These are phyloP conservation scores for Mustela lutreola DNA, from an alignment of 2,113 vertebrate species.

Conservation along the genomic window DNA sequence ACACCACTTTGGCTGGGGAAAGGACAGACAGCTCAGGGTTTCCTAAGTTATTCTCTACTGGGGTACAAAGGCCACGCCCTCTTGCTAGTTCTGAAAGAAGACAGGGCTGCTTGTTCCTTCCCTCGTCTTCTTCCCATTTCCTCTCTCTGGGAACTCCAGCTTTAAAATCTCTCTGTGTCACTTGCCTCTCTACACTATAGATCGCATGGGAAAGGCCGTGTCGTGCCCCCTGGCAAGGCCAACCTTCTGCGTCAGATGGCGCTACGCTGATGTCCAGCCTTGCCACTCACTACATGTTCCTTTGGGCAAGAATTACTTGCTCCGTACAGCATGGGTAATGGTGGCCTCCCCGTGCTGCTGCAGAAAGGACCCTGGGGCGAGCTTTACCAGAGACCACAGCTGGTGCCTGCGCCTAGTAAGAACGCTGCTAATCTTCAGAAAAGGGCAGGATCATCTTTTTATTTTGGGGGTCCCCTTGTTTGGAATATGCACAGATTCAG, in stretches of 20 bases:
- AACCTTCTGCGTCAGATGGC: not conserved
- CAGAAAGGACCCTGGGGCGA: not conserved
- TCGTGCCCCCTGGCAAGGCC: not conserved
- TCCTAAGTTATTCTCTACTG: not conserved
- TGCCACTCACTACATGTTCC: not conserved
- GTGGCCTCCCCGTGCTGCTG: not conserved
- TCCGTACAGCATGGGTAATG: not conserved
- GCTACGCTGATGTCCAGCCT: not conserved
- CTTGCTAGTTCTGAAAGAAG: not conserved
- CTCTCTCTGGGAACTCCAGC: slow-evolving; percentile 35
- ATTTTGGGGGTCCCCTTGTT: not conserved
- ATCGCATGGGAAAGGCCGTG: not conserved
- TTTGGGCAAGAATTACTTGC: not conserved
- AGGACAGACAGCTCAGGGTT: not conserved
- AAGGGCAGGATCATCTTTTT: not conserved
- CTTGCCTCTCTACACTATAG: not conserved
- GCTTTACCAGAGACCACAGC: fast-evolving
- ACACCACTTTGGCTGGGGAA: not conserved
- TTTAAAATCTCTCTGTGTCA: not conserved
- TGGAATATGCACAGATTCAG: not conserved
- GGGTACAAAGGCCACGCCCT: not conserved
- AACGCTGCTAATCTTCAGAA: not conserved
- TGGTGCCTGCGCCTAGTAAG: not conserved
- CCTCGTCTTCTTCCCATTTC: slow-evolving; percentile 37
- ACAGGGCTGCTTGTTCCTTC: not conserved